Percentiles rank a stretch among this genome's conserved stretches.
Evolutionary conservation across 2,797 vertebrate species (phyloP).

Genomic region (Gambelia wislizenii): DNA sequence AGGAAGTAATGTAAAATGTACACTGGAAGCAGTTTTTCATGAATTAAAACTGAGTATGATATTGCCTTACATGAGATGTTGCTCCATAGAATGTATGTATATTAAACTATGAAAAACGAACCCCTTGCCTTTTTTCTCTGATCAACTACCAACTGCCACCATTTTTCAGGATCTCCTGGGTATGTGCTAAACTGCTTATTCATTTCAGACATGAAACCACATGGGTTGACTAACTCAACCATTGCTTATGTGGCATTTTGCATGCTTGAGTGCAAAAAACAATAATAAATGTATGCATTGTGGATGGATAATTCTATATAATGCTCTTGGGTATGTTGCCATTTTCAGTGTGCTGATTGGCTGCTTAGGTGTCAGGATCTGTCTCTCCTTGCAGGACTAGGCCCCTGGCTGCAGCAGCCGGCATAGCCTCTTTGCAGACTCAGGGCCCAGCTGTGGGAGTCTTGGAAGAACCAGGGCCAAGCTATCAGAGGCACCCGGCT

Average conservation of each 20-base stretch:
- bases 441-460: no score
- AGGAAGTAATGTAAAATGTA: not conserved
- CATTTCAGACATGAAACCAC: constrained; percentile 27
- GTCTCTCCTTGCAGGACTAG: no score
- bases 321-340: no score
- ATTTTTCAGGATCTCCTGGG: not conserved
- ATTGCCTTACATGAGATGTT: not conserved
- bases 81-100: not conserved
- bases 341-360: no score
- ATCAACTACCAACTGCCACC: constrained; percentile 3
- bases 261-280: constrained; percentile 5
- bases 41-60: not conserved
- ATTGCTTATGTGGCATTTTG: constrained; percentile 28
- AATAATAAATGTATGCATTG: not conserved
- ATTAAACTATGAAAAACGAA: constrained; percentile 16
- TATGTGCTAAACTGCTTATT: not conserved
- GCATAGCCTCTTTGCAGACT: no score
- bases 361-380: no score
- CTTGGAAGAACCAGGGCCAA: no score
- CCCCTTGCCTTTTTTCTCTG: not conserved
- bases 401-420: no score
- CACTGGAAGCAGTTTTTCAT: not conserved
- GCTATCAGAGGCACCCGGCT: no score
- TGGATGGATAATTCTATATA: not conserved
- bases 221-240: constrained; percentile 8